A percentile compares a stretch with the other conserved stretches of the same genome.
phyloP scores from a whole-genome alignment of 2,888 invertebrate species.

The Hololepta plana region DNA sequence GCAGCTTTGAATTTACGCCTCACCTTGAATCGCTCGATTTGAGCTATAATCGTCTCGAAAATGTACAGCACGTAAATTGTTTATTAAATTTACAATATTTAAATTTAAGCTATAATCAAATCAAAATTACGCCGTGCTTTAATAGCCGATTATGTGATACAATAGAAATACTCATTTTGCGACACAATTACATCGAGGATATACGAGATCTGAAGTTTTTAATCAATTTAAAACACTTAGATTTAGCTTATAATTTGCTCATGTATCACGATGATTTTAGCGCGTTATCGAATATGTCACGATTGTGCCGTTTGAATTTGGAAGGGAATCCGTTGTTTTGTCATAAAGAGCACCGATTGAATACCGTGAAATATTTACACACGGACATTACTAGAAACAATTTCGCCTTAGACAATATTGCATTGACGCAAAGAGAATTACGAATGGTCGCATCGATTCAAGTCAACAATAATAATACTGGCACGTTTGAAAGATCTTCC shows the following conservation, averaged over 20 bases:
- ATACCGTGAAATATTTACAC: conserved; percentile 33
- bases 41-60: conserved; percentile 41
- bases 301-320: conserved; percentile 35
- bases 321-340: conserved; percentile 43
- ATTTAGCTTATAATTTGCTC: conserved; percentile 44
- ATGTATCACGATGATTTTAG: conserved; percentile 37
- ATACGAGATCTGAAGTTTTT: conserved; percentile 34
- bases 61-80: conserved; percentile 34
- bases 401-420: conserved; percentile 36
- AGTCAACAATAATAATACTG: too few relatives aligned
- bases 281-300: conserved; percentile 33
- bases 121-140: conserved; percentile 35
- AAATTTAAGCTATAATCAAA: conserved; percentile 42
- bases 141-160: conserved; percentile 33
- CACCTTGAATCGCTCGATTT: conserved; percentile 41
- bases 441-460: conserved; percentile 27
- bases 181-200: conserved; percentile 45
- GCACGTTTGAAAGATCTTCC: conserved; percentile 10
- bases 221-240: conserved; percentile 35
- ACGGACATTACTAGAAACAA: conserved; percentile 27
- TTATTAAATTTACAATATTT: conserved; percentile 40
- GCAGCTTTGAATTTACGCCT: conserved; percentile 38
- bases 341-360: conserved; percentile 36
- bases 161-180: conserved; percentile 31
- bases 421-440: conserved; percentile 34